Evolutionary conservation across 2,113 vertebrate genomes (phyloP).

Genomic region (Hippocampus barbouri): DNA sequence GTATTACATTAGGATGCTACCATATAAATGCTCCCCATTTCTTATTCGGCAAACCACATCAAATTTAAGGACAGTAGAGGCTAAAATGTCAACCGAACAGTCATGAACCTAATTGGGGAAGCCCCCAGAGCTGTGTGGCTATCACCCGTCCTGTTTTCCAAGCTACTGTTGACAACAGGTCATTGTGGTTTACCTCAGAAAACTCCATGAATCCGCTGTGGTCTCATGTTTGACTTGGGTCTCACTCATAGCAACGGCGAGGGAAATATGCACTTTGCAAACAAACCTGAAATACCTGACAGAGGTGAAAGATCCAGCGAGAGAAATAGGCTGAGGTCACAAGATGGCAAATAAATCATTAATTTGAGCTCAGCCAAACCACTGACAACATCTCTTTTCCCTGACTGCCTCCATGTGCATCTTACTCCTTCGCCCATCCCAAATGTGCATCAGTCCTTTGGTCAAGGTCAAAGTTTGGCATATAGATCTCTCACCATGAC

Average conservation of each 20-base stretch:
- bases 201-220: slow-evolving; percentile 23
- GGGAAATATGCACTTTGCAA: slow-evolving; percentile 20
- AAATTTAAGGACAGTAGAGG: slow-evolving; percentile 1
- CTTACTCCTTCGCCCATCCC: slow-evolving; percentile 14
- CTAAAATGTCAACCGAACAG: background rate
- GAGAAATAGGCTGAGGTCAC: slow-evolving; percentile 45
- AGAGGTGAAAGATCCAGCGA: slow-evolving; percentile 39
- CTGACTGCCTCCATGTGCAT: slow-evolving; percentile 19
- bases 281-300: slow-evolving; percentile 28
- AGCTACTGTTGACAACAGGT: slow-evolving; percentile 33
- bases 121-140: slow-evolving; percentile 8
- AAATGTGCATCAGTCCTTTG: slow-evolving; percentile 8
- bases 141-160: slow-evolving; percentile 23
- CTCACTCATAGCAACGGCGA: slow-evolving; percentile 13
- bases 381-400: slow-evolving; percentile 39
- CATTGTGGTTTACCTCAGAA: slow-evolving; percentile 35
- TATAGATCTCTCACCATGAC: slow-evolving; percentile 31
- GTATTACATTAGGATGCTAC: background rate
- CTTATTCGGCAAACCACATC: slow-evolving; percentile 10
- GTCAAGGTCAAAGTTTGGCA: slow-evolving; percentile 10
- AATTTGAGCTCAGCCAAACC: slow-evolving; percentile 39
- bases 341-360: slow-evolving; percentile 42
- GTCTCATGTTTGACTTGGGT: slow-evolving; percentile 35
- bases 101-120: slow-evolving; percentile 6
- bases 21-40: slow-evolving; percentile 10